Percentiles rank a stretch among this genome's conserved stretches.
These are phyloP conservation scores for Neodiprion fabricii DNA, from an alignment of 1,140 invertebrate genomes.

Conservation along the genomic window DNA sequence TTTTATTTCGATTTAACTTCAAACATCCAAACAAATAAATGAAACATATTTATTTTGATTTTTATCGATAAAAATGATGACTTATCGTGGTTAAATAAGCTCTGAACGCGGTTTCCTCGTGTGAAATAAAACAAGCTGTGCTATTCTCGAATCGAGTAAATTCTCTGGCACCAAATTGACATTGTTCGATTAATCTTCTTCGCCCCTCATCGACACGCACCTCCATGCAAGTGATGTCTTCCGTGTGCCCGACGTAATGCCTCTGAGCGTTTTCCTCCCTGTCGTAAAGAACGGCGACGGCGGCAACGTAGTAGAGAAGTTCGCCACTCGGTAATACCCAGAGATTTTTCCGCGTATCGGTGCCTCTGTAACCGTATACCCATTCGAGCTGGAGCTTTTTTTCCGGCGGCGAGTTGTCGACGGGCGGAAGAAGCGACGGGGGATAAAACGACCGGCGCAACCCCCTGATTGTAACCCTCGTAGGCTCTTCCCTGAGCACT, in stretches of 20 bases:
- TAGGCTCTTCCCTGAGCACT: slow-evolving; percentile 83
- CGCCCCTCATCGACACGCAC: slow-evolving; percentile 40
- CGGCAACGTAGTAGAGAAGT: slow-evolving; percentile 90
- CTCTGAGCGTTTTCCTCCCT: slow-evolving; percentile 88
- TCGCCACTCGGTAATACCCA: slow-evolving; percentile 93
- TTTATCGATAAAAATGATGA: no score
- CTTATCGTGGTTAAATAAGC: no score
- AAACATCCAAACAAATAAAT: no score
- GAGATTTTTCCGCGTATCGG: slow-evolving; percentile 85
- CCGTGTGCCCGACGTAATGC: slow-evolving; percentile 93
- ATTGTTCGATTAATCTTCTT: no score
- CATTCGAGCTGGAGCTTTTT: slow-evolving; percentile 89
- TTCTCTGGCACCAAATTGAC: no score
- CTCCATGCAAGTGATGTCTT: slow-evolving; percentile 79
- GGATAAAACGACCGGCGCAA: slow-evolving; percentile 86
- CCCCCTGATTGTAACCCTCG: slow-evolving; percentile 83
- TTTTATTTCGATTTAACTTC: no score
- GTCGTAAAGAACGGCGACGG: slow-evolving; percentile 91
- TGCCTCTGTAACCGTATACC: slow-evolving; percentile 95
- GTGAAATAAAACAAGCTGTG: no score
- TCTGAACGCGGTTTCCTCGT: no score
- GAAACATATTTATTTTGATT: no score
- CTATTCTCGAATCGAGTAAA: no score
- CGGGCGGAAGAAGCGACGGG: slow-evolving; percentile 79
- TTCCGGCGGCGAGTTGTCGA: slow-evolving; percentile 84